phyloP scores from a whole-genome alignment of 2,888 invertebrate genomes.

The Oscheius sp. region DNA sequence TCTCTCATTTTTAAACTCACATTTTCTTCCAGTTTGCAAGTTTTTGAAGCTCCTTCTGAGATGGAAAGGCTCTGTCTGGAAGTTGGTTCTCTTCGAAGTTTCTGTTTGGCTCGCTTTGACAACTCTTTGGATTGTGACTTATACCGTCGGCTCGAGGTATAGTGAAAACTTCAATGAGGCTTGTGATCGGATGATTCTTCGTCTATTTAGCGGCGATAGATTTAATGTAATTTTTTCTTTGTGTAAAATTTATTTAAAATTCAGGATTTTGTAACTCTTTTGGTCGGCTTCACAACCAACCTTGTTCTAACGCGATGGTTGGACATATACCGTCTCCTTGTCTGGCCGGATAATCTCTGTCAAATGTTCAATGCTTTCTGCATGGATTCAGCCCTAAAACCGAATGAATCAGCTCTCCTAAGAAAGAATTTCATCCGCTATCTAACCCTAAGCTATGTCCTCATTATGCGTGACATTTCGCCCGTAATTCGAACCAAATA shows the following conservation, averaged over 20 bases:
- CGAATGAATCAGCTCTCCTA: not conserved
- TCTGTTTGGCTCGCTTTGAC: slow-evolving; percentile 32
- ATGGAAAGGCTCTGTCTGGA: slow-evolving; percentile 48
- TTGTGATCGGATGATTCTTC: slow-evolving; percentile 11
- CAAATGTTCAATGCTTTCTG: slow-evolving; percentile 36
- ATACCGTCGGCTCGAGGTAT: not conserved
- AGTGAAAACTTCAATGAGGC: slow-evolving; percentile 12
- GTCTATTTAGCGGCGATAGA: not conserved
- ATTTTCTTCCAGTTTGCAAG: not conserved
- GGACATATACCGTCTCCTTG: slow-evolving; percentile 38
- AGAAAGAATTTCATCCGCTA: slow-evolving; percentile 41
- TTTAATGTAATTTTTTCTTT: not conserved
- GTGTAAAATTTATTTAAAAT: slow-evolving; percentile 2
- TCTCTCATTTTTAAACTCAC: no score
- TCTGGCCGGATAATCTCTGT: slow-evolving; percentile 50
- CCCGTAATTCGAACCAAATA: slow-evolving; percentile 38
- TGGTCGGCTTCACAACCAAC: slow-evolving; percentile 38
- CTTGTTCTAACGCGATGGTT: slow-evolving; percentile 29
- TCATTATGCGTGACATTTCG: slow-evolving; percentile 44
- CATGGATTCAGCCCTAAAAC: slow-evolving; percentile 30
- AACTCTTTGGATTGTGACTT: not conserved
- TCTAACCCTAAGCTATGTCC: slow-evolving; percentile 41
- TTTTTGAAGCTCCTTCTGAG: slow-evolving; percentile 27
- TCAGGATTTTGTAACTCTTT: slow-evolving; percentile 34
- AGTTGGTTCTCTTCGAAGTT: slow-evolving; percentile 38